Conservation (phyloP, 2,113 vertebrate genomes). For the Bagarius yarrelli region DNA sequence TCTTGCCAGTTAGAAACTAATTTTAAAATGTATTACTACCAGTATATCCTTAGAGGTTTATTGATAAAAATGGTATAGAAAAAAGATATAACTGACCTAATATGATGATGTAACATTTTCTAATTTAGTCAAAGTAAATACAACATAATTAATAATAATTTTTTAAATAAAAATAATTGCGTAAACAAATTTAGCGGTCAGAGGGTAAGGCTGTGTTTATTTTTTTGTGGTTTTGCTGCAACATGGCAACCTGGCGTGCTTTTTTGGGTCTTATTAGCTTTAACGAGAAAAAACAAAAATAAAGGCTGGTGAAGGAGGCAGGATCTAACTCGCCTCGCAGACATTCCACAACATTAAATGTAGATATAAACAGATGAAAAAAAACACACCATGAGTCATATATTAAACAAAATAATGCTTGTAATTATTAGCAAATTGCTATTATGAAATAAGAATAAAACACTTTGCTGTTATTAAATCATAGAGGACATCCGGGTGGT, state of each 20-base stretch:
- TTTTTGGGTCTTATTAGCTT: slow-evolving; percentile 14
- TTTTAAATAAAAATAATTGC: too few species aligned
- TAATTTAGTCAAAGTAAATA: too few species aligned
- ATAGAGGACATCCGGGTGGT: not conserved
- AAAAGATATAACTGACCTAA: too few species aligned
- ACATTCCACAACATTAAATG: slow-evolving; percentile 3
- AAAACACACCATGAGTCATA: not conserved
- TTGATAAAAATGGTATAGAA: too few species aligned
- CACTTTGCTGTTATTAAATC: not conserved
- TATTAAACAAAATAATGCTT: too few species aligned
- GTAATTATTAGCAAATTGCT: not conserved
- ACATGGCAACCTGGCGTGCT: slow-evolving; percentile 16
- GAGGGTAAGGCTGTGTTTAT: slow-evolving; percentile 8
- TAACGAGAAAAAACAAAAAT: slow-evolving; percentile 6
- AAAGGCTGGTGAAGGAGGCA: not conserved
- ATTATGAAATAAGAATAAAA: not conserved
- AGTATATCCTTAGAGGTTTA: too few species aligned
- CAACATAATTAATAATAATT: too few species aligned
- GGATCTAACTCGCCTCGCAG: not conserved
- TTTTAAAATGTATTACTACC: too few species aligned
- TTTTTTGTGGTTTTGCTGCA: slow-evolving; percentile 1
- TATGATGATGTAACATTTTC: too few species aligned
- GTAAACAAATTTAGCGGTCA: too few species aligned
- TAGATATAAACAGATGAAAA: not conserved
- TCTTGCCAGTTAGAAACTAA: too few species aligned